These are phyloP conservation scores for Polypedilum pembai DNA, from an alignment of 1,140 invertebrate genomes.

Conservation along the genomic window DNA sequence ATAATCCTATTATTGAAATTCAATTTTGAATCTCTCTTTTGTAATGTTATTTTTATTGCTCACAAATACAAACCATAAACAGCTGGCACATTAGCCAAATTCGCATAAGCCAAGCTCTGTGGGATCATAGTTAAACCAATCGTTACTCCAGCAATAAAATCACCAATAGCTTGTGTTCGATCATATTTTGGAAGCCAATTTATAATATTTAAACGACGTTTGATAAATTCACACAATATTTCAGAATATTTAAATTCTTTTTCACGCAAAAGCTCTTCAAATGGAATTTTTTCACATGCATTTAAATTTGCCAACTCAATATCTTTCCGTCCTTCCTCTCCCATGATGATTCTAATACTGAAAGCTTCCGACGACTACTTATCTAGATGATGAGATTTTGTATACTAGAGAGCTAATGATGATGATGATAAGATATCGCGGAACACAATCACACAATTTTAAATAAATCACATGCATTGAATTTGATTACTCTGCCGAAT, in stretches of 20 bases:
- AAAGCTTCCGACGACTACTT: neutral
- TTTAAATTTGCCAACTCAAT: neutral
- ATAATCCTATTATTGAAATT: slow-evolving; percentile 33
- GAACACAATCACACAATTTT: neutral
- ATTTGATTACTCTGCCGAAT: too few species aligned
- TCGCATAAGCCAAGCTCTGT: slow-evolving; percentile 75
- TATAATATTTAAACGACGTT: slow-evolving; percentile 47
- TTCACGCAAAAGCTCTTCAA: neutral
- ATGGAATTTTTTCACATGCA: neutral
- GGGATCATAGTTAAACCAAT: slow-evolving; percentile 75
- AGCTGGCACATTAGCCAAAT: slow-evolving; percentile 61
- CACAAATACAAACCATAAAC: slow-evolving; percentile 46
- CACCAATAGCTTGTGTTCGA: slow-evolving; percentile 51
- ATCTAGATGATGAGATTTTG: too few species aligned
- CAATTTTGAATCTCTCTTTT: too few species aligned
- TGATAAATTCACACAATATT: neutral
- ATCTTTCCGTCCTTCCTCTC: neutral
- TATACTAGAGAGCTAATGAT: neutral
- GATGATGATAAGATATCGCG: neutral
- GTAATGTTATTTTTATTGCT: slow-evolving; percentile 34
- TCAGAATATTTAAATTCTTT: neutral
- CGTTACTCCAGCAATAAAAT: slow-evolving; percentile 68
- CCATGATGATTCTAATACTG: neutral
- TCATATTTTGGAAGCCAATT: slow-evolving; percentile 58
- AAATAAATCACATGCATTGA: too few species aligned